Conservation (phyloP, 1,140 invertebrate genomes). For the Phenacoccus solenopsis region DNA sequence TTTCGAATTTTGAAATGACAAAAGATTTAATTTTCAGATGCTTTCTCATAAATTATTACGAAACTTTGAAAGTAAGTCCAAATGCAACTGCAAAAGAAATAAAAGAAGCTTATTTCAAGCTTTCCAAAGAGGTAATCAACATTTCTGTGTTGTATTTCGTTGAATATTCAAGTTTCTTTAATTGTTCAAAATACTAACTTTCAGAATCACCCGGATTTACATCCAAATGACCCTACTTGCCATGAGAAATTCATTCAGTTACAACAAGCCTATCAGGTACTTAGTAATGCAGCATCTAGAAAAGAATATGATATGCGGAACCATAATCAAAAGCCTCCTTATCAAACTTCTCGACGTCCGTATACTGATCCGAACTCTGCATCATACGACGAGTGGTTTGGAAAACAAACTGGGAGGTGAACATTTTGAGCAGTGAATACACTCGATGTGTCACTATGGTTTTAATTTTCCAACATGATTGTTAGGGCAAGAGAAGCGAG, state of each 20-base stretch:
- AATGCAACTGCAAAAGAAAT: conserved; percentile 5
- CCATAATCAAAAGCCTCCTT: not conserved
- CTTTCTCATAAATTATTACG: not conserved
- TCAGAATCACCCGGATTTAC: not conserved
- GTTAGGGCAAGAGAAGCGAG: not conserved
- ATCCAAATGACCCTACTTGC: not conserved
- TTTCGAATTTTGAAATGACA: no score
- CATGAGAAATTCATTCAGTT: not conserved
- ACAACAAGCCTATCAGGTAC: not conserved
- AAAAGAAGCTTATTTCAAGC: not conserved
- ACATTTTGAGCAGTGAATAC: not conserved
- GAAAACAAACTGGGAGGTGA: not conserved
- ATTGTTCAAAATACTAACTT: not conserved
- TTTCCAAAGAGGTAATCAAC: not conserved
- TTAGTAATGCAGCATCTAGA: not conserved
- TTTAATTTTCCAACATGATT: not conserved
- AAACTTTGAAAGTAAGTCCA: not conserved
- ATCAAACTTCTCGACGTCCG: not conserved
- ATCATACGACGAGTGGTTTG: not conserved
- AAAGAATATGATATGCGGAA: not conserved
- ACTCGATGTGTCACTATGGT: not conserved
- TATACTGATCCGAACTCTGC: not conserved
- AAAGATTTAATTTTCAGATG: not conserved
- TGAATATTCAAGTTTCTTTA: not conserved
- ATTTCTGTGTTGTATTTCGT: not conserved